A percentile compares a stretch with the other conserved stretches of the same genome.
Conservation (phyloP, 2,888 invertebrate genomes). For the Eupsilia transversa region DNA sequence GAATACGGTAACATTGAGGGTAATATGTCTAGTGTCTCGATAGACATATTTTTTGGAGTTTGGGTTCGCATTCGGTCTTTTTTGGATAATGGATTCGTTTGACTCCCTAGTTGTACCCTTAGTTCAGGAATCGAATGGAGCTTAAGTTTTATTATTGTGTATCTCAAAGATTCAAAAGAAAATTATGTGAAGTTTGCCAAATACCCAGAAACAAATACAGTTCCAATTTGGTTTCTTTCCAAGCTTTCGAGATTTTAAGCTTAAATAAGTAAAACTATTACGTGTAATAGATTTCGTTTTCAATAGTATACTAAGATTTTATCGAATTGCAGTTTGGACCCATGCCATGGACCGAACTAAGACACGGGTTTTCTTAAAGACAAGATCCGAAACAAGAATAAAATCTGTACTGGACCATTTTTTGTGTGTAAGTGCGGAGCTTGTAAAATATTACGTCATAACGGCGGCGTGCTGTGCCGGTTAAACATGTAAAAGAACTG, state of each 20-base stretch:
- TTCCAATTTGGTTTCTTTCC: background rate
- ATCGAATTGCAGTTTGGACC: constrained; percentile 31
- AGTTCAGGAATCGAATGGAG: too few species aligned
- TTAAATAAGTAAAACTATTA: background rate
- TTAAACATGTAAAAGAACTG: background rate
- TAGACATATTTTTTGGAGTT: too few species aligned
- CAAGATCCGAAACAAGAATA: constrained; percentile 19
- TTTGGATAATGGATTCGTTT: too few species aligned
- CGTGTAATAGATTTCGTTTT: constrained; percentile 4
- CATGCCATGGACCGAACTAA: constrained; percentile 39
- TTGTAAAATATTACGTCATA: too few species aligned
- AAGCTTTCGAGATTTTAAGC: background rate
- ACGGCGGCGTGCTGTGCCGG: too few species aligned
- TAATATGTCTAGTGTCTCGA: too few species aligned
- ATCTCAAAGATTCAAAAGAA: background rate
- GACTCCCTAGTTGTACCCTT: too few species aligned
- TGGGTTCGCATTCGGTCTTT: too few species aligned
- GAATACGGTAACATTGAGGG: background rate
- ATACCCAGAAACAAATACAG: background rate
- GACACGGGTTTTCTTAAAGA: constrained; percentile 27
- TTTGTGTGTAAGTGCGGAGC: too few species aligned
- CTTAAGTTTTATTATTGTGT: too few species aligned
- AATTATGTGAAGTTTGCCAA: background rate
- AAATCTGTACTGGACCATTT: too few species aligned
- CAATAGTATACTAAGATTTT: constrained; percentile 14